These are phyloP conservation scores for Tupiocoris notatus DNA, from an alignment of 2,888 invertebrate species.

Conservation along the genomic window DNA sequence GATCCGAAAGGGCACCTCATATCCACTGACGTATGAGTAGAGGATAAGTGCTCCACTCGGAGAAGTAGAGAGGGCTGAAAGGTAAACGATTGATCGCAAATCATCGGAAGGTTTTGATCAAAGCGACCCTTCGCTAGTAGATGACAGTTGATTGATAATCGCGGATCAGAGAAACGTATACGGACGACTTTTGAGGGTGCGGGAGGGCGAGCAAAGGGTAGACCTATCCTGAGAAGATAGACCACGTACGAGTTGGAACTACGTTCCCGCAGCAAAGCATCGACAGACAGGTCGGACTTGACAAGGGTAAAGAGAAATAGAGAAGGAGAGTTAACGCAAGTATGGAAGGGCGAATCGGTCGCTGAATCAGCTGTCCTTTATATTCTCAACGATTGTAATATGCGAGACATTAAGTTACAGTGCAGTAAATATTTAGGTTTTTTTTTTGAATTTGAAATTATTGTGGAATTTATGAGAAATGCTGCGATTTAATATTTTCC, in stretches of 20 bases:
- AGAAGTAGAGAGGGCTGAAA: neutral
- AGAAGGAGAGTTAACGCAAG: neutral
- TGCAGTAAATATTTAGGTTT: too few species aligned
- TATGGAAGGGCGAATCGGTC: too few species aligned
- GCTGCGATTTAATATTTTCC: too few species aligned
- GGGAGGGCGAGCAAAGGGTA: conserved; percentile 17
- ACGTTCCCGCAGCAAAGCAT: neutral
- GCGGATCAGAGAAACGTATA: neutral
- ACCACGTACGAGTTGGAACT: conserved; percentile 37
- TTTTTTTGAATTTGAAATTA: too few species aligned
- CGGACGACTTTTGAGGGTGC: neutral
- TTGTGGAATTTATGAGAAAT: too few species aligned
- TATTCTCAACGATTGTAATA: too few species aligned
- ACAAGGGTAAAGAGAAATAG: neutral
- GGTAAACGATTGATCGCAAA: neutral
- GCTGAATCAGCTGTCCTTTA: too few species aligned
- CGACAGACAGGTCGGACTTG: neutral
- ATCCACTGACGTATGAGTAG: neutral
- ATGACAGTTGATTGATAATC: neutral
- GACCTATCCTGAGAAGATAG: conserved; percentile 48
- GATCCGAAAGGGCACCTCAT: neutral
- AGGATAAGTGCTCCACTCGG: neutral
- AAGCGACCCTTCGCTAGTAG: neutral
- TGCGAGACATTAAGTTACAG: too few species aligned
- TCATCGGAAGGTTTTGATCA: neutral